Evolutionary conservation across 2,113 vertebrate species (phyloP).

Genomic region (Otus sunia): DNA sequence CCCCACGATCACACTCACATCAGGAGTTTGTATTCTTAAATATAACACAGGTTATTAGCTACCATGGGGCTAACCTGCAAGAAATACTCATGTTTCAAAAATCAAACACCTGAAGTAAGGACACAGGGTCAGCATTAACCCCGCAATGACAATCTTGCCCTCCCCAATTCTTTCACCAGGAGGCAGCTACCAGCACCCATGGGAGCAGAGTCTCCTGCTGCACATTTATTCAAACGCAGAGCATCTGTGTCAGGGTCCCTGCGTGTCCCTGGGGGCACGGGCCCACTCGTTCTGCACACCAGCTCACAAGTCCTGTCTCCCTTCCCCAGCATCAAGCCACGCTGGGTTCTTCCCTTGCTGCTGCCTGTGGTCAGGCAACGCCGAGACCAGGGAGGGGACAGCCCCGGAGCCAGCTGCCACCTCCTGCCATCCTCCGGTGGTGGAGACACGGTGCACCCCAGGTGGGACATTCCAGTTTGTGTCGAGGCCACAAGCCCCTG

Average conservation of each 20-base stretch:
- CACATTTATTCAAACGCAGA: neutral
- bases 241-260: rapidly evolving
- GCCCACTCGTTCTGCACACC: neutral
- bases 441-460: rapidly evolving
- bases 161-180: rapidly evolving
- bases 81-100: neutral
- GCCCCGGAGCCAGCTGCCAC: neutral
- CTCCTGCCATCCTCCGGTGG: neutral
- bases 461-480: no score
- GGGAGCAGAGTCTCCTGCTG: neutral
- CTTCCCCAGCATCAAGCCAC: no score
- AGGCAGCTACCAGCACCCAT: neutral
- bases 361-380: neutral
- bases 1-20: rapidly evolving
- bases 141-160: no score
- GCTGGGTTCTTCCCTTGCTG: neutral
- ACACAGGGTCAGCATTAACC: neutral
- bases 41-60: neutral
- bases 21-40: neutral
- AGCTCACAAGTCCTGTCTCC: neutral
- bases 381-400: no score
- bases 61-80: neutral
- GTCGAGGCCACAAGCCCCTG: neutral
- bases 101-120: neutral
- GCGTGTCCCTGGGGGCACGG: rapidly evolving